Base-by-base conservation (phyloP, 2,113 vertebrate species). In the Epinephelus moara region DNA sequence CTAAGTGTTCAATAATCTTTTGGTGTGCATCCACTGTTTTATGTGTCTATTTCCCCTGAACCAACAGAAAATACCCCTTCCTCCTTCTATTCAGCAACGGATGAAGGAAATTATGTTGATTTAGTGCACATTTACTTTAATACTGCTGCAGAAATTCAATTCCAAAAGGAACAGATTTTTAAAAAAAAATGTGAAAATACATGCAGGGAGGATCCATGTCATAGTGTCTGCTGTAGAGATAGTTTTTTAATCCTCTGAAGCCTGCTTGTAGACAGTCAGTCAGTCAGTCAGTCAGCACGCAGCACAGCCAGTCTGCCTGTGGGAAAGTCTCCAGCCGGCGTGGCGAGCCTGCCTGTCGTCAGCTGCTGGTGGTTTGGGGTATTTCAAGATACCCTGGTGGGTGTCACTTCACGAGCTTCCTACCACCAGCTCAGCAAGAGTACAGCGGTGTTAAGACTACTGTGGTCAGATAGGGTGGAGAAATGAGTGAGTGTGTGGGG, bases 301-400 rank as follows among this genome's bases (percentile, higher is more conserved):
- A 3, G 50, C 3, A 23, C 52, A 17, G 77, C 56, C 80, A 62
- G 74, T 74, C 52, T 18, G 68, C 61, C 69, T 86, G 75, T 84
- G 82, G 83, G 89, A 92, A 84, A 70, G 78, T 49, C 75, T 89
- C 56, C 55, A 69, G 84, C 33, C 49, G 33, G 72, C 81, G n/a
- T 61, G 62, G 68, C 73, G 60, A 77, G 89, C 78, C 88, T 70
- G 75, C 56, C 50, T 76, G 81, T 90, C 82, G 59, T 88, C 79
- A 84, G 86, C 90, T 77, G 73, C 57, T 74, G 25, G 83, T 56
- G 92, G 89, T 94, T 92, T 80, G 57, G 85, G 67, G 87, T 93
- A 89, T 94, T 94, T 93, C 76, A 85, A 92, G 89, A 88, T 70
- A 66, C 71, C 70, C 83, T 53, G 45, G 90, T 90, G 91, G 93